phyloP scores from a whole-genome alignment of 2,888 invertebrate species.

The Protodeltote pygarga region DNA sequence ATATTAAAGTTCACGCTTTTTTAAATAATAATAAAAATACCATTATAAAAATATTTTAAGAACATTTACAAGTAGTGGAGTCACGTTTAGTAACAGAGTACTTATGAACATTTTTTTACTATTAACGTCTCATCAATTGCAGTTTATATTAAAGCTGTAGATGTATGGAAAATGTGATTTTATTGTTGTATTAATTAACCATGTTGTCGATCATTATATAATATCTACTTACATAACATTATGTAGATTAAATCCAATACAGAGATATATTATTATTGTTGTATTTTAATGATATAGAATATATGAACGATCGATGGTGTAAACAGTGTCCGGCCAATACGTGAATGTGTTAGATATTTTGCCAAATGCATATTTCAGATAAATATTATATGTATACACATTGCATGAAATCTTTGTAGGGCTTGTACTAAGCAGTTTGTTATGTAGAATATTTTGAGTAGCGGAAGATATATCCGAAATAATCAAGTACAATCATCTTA shows the following conservation, averaged over 20 bases:
- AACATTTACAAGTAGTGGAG: conserved; percentile 80
- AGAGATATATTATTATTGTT: conserved; percentile 82
- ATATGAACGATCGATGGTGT: conserved; percentile 74
- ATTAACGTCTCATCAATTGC: conserved; percentile 67
- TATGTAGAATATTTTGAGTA: conserved; percentile 59
- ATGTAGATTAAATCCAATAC: conserved; percentile 80
- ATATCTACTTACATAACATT: conserved; percentile 75
- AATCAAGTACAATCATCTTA: conserved; percentile 78
- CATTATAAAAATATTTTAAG: conserved; percentile 81
- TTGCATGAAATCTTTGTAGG: conserved; percentile 70
- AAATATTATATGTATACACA: conserved; percentile 66
- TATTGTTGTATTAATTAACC: conserved; percentile 81
- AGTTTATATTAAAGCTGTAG: conserved; percentile 70
- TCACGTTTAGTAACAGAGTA: conserved; percentile 76
- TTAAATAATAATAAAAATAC: conserved; percentile 60
- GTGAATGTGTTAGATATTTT: conserved; percentile 76
- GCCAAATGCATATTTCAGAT: conserved; percentile 72
- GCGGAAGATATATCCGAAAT: conserved; percentile 62
- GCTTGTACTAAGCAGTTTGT: conserved; percentile 64
- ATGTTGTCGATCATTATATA: conserved; percentile 76
- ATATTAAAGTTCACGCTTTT: conserved; percentile 81
- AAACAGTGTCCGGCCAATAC: conserved; percentile 81
- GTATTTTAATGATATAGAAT: conserved; percentile 78
- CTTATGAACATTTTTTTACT: conserved; percentile 71
- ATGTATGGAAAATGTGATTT: conserved; percentile 81